These are phyloP conservation scores for Callithrix jacchus DNA, from an alignment of 2,113 vertebrate species.

Conservation along the genomic window DNA sequence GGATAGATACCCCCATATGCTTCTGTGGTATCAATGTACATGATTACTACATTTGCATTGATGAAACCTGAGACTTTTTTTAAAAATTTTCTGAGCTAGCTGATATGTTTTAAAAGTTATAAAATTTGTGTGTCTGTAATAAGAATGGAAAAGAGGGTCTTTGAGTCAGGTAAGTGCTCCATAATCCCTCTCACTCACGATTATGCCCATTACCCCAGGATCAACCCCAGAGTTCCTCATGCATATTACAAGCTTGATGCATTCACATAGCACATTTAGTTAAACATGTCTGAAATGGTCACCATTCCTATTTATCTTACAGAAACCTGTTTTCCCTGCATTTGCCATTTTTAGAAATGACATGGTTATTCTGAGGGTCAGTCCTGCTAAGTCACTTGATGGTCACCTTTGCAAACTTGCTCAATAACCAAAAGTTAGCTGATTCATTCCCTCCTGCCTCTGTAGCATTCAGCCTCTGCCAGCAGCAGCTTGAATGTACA, in stretches of 20 bases:
- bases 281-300: background rate
- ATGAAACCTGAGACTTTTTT: background rate
- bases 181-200: background rate
- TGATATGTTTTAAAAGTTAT: background rate
- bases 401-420: background rate
- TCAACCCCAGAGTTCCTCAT: background rate
- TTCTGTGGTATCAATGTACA: background rate
- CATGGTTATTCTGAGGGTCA: background rate
- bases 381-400: background rate
- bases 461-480: background rate
- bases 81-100: background rate
- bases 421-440: background rate
- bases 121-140: background rate
- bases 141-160: background rate
- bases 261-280: background rate
- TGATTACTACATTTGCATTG: background rate
- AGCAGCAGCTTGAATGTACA: background rate
- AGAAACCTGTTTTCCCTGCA: background rate
- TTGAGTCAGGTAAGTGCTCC: background rate
- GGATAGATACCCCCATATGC: background rate
- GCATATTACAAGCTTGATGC: background rate
- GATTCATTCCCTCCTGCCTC: background rate
- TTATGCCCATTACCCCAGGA: background rate
- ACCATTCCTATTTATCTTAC: background rate
- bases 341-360: background rate